phyloP scores from a whole-genome alignment of 2,797 vertebrate genomes.

The Peromyscus melanophrys region DNA sequence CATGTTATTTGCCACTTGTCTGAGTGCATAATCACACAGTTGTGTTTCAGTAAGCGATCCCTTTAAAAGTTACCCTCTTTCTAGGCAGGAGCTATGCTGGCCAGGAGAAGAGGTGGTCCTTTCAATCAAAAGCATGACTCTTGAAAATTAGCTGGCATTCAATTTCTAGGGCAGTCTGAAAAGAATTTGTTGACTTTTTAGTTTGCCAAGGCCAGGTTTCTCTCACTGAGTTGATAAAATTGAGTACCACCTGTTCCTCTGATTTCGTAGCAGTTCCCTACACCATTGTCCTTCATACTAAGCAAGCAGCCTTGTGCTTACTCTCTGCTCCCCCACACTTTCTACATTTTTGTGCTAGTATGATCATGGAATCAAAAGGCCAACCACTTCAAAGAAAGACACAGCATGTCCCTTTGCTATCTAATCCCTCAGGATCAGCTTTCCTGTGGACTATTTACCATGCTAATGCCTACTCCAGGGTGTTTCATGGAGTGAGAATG shows the following conservation, averaged over 20 bases:
- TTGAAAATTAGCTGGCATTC: not conserved
- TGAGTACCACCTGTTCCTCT: not conserved
- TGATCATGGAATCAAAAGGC: conserved; percentile 35
- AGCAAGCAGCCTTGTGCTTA: not conserved
- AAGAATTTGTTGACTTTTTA: not conserved
- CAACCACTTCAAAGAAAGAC: conserved; percentile 1
- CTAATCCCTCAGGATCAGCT: not conserved
- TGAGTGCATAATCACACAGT: not conserved
- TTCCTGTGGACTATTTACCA: not conserved
- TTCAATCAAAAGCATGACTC: conserved; percentile 21
- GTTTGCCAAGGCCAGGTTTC: not conserved
- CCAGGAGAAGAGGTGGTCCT: not conserved
- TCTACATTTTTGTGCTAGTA: not conserved
- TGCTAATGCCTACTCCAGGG: rapidly evolving
- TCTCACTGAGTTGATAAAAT: not conserved
- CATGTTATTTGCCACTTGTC: not conserved
- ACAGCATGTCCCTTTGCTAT: not conserved
- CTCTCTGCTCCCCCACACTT: not conserved
- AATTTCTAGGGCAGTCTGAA: conserved; percentile 7
- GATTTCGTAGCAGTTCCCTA: not conserved
- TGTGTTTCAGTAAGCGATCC: not conserved
- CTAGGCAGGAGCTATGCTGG: not conserved
- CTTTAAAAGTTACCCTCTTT: not conserved
- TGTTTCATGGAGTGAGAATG: not conserved
- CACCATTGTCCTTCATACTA: not conserved